These are phyloP conservation scores for Hypothenemus hampei DNA, from an alignment of 1,140 invertebrate genomes.

Conservation along the genomic window DNA sequence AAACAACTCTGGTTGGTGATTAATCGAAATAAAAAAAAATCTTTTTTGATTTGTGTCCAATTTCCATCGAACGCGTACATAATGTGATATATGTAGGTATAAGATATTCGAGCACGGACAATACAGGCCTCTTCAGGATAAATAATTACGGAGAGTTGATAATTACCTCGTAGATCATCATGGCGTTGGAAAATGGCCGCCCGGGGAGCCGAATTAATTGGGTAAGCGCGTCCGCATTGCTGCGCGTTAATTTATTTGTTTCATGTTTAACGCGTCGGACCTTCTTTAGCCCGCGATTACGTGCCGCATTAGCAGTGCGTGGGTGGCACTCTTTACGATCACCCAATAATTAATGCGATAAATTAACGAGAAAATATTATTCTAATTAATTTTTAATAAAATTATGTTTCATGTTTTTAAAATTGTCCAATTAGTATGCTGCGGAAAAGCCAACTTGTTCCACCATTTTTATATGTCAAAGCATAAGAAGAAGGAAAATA, in stretches of 20 bases:
- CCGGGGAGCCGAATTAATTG: conserved; percentile 25
- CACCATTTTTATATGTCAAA: too few relatives aligned
- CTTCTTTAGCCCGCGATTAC: conserved; percentile 24
- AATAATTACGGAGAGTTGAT: conserved; percentile 17
- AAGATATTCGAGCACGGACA: conserved; percentile 5
- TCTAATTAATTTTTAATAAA: conserved; percentile 23
- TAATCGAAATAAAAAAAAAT: too few relatives aligned
- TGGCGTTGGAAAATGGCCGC: conserved; percentile 20
- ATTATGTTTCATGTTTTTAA: neutral
- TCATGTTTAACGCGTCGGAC: conserved; percentile 21
- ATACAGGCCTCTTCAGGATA: conserved; percentile 23
- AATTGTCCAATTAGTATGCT: too few relatives aligned
- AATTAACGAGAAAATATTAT: conserved; percentile 22
- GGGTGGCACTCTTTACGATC: conserved; percentile 19
- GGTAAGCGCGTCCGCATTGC: conserved; percentile 26
- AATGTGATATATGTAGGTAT: too few relatives aligned
- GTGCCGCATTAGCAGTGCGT: conserved; percentile 17
- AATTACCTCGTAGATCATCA: conserved; percentile 27
- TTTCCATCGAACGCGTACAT: conserved; percentile 4
- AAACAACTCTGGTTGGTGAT: too few relatives aligned
- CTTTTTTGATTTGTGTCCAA: too few relatives aligned
- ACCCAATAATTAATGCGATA: conserved; percentile 21
- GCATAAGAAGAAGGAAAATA: too few relatives aligned
- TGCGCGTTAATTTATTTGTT: conserved; percentile 24
- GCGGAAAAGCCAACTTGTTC: too few relatives aligned